Evolutionary conservation across 2,888 invertebrate genomes (phyloP).

Genomic region (Adelognathus sp.): DNA sequence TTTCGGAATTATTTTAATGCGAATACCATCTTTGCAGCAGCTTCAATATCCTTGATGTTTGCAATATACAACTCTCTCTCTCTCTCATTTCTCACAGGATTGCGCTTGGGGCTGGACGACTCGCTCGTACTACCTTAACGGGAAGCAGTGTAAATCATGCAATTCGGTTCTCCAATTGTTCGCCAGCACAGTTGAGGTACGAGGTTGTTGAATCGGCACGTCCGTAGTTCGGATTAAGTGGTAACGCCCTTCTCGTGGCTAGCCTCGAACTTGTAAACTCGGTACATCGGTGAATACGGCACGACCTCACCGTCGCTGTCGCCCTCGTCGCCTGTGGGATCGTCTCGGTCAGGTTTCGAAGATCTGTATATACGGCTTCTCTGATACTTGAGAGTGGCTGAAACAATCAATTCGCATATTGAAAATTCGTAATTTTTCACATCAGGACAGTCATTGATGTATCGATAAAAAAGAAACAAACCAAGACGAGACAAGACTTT

Average conservation of each 20-base stretch:
- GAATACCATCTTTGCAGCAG: too few species aligned
- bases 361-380: slow-evolving; percentile 75
- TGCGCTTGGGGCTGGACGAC: too few species aligned
- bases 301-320: slow-evolving; percentile 71
- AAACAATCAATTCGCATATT: slow-evolving; percentile 39
- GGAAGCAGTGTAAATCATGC: slow-evolving; percentile 22
- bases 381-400: slow-evolving; percentile 67
- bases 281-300: slow-evolving; percentile 74
- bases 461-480: not conserved
- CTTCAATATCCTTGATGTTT: too few species aligned
- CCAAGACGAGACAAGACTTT: too few species aligned
- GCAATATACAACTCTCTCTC: too few species aligned
- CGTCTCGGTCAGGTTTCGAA: slow-evolving; percentile 75
- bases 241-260: slow-evolving; percentile 40
- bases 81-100: too few species aligned
- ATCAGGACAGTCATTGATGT: not conserved
- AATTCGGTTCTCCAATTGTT: slow-evolving; percentile 2
- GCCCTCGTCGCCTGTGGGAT: slow-evolving; percentile 74
- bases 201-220: slow-evolving; percentile 36
- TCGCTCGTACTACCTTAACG: too few species aligned
- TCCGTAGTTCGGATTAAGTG: slow-evolving; percentile 29
- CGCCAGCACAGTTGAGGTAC: not conserved
- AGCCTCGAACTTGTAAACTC: slow-evolving; percentile 71
- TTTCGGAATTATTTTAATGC: not conserved
- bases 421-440: not conserved